A percentile compares a stretch with the other conserved stretches of the same genome.
Evolutionary conservation across 2,888 invertebrate genomes (phyloP).

Genomic region (Ferdinandea cuprea): DNA sequence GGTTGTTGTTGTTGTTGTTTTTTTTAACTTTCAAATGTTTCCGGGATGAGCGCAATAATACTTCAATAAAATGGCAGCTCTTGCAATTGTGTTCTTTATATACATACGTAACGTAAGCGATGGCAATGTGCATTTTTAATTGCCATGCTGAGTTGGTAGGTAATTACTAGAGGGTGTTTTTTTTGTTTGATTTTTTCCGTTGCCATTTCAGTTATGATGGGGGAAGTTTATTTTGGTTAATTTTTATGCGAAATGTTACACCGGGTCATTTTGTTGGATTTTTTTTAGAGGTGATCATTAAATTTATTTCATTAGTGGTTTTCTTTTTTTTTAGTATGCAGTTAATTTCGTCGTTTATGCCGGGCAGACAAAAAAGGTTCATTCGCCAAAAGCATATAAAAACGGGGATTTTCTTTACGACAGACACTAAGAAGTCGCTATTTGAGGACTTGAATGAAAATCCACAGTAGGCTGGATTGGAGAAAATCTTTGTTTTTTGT

Average conservation of each 20-base stretch:
- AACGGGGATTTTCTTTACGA: constrained; percentile 44
- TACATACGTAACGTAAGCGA: not conserved
- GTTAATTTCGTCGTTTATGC: constrained; percentile 39
- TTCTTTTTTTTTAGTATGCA: constrained; percentile 30
- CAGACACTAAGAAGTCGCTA: constrained; percentile 32
- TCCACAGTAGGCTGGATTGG: not conserved
- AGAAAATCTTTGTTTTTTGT: constrained; percentile 13
- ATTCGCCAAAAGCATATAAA: constrained; percentile 6
- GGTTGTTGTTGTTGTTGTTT: not conserved
- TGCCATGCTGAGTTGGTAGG: constrained; percentile 32
- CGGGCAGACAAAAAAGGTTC: not conserved
- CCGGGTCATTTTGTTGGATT: constrained; percentile 37
- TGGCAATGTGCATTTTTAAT: constrained; percentile 32
- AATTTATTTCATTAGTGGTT: constrained; percentile 51
- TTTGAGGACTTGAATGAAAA: constrained; percentile 24
- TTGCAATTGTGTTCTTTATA: constrained; percentile 14
- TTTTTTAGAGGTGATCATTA: constrained; percentile 50
- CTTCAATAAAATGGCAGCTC: constrained; percentile 3
- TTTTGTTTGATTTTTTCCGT: constrained; percentile 1
- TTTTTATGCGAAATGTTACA: constrained; percentile 42
- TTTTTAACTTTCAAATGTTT: too few species aligned
- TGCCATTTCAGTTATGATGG: constrained; percentile 5
- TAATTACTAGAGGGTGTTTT: constrained; percentile 28
- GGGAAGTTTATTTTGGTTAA: constrained; percentile 31
- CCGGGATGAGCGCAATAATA: constrained; percentile 1